phyloP scores from a whole-genome alignment of 2,888 invertebrate species.

The Heteromyza rotundicornis region DNA sequence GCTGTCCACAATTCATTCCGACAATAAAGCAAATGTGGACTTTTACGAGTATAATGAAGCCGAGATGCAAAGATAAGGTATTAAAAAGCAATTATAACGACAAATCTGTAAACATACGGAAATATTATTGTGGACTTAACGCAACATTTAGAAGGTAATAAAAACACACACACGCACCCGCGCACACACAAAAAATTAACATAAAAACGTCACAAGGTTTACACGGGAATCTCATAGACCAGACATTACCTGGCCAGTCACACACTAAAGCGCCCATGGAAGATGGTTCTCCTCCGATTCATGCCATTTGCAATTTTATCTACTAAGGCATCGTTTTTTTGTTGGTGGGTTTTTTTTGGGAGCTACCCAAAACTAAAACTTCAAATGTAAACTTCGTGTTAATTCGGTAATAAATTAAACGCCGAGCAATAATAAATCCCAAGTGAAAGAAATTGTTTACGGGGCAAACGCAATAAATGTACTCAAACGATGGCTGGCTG shows the following conservation, averaged over 20 bases:
- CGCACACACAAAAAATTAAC: slow-evolving; percentile 35
- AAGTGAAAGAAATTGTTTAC: slow-evolving; percentile 19
- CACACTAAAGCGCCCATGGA: no score
- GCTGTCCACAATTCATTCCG: slow-evolving; percentile 32
- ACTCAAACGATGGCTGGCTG: no score
- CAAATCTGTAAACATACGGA: slow-evolving; percentile 57
- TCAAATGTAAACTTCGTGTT: slow-evolving; percentile 21
- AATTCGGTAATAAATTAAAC: slow-evolving; percentile 34
- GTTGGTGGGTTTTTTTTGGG: neutral
- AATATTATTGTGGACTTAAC: slow-evolving; percentile 53
- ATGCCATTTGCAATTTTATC: slow-evolving; percentile 4
- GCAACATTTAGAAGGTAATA: slow-evolving; percentile 52
- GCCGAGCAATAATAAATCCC: slow-evolving; percentile 30
- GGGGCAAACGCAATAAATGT: neutral
- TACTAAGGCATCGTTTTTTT: neutral
- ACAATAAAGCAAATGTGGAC: neutral
- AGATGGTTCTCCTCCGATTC: no score
- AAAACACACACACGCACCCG: slow-evolving; percentile 34
- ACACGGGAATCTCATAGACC: slow-evolving; percentile 30
- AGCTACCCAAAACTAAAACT: neutral
- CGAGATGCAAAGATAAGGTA: slow-evolving; percentile 50
- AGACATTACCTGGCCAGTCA: no score
- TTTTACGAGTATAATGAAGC: slow-evolving; percentile 39
- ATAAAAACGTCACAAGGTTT: slow-evolving; percentile 55
- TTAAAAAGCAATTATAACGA: slow-evolving; percentile 58